Evolutionary conservation across 2,888 invertebrate genomes (phyloP), one percentile per base, ranked within the genome.

Genomic region (Meteorus colon): DNA sequence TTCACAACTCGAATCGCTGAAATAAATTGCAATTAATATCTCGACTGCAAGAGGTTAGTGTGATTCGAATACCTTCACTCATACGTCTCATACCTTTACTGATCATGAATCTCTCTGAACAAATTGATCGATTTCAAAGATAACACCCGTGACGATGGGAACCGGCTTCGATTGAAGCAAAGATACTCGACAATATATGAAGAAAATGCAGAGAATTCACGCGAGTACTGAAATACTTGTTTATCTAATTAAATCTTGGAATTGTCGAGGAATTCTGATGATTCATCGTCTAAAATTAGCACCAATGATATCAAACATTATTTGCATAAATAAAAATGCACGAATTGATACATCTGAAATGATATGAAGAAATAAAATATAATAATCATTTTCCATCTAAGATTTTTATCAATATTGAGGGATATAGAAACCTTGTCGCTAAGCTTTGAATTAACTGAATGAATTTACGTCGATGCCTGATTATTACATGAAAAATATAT

Each of bases 101-200:
- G 12, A 12, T 41, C 41, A 41, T 41, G 12, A 65, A 41, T 65
- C 63, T 48, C 29, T 19, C n/a, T 48, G 62, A 31, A 48, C 62
- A 72, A 72, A 72, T 72, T 62, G 27, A 48, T 63, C 45, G 63
- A 63, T 72, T 41, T 31, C 29, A 48, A 45, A 72, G 62, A 48
- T 45, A 72, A 41, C 51, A 63, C 51, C 62, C 63, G 71, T 34
- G 71, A 63, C 48, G 14, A 37, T 41, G 14, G 27, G 63, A 72
- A 72, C 71, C 63, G 63, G 71, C 31, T 63, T 45, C 24, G 29
- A 16, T 4, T 10, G 19, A n/a, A 8, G n/a, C 19, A 8, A 6
- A 19, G 4, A 19, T 19, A 19, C n/a, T 63, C 19, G 34, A 27
- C 24, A 27, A 29, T 29, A 27, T 45, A 72, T 8, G 8, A 63